Percentiles rank a stretch among this genome's conserved stretches.
Conservation (phyloP, 2,797 vertebrate species). For the Mareca penelope region DNA sequence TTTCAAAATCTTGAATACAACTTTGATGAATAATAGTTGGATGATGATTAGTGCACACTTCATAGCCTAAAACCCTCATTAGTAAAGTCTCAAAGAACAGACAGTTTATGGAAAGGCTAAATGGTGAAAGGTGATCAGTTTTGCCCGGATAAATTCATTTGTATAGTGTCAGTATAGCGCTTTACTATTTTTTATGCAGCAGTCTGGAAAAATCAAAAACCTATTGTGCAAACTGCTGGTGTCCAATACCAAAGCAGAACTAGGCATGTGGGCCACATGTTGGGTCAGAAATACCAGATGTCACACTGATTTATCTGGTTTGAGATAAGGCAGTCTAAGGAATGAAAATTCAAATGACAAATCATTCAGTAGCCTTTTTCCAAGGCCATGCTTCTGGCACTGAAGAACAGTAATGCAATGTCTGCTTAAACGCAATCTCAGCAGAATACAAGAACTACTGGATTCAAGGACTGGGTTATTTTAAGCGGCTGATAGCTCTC, state of each 20-base stretch:
- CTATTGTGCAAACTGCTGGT: not conserved
- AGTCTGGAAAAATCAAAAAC: not conserved
- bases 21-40: not conserved
- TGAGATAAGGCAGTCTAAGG: not conserved
- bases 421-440: not conserved
- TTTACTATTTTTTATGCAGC: not conserved
- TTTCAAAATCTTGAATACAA: not conserved
- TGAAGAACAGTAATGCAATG: not conserved
- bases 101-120: not conserved
- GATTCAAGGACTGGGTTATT: not conserved
- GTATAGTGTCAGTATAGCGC: not conserved
- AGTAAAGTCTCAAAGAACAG: not conserved
- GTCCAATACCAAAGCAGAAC: not conserved
- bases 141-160: not conserved
- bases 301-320: not conserved
- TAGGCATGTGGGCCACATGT: not conserved
- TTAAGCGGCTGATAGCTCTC: not conserved
- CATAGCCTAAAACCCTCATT: not conserved
- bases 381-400: not conserved
- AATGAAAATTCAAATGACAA: not conserved
- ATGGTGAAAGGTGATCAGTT: not conserved
- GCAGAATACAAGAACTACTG: not conserved
- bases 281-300: not conserved
- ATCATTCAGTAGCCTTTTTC: not conserved
- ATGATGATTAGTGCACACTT: not conserved